Conservation (phyloP, 2,888 invertebrate species). For the Acrobasis consociella region DNA sequence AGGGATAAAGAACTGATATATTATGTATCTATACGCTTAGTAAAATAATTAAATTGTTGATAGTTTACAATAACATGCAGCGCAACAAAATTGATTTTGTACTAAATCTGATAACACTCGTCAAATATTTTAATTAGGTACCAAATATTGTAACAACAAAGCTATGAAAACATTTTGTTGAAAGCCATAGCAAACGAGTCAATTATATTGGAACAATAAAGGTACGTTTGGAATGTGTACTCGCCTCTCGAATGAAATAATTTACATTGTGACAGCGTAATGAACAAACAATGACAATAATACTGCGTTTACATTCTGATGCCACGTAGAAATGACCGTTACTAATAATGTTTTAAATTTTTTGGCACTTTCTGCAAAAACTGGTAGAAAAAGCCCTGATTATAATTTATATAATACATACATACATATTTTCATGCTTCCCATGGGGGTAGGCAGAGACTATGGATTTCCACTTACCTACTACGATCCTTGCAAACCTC, state of each 20-base stretch:
- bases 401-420: too few relatives aligned
- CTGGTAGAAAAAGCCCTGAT: too few relatives aligned
- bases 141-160: constrained; percentile 7
- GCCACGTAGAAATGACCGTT: neutral
- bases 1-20: too few relatives aligned
- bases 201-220: constrained; percentile 20
- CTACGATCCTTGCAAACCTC: too few relatives aligned
- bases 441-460: too few relatives aligned
- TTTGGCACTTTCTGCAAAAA: too few relatives aligned
- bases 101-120: neutral
- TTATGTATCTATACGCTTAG: too few relatives aligned
- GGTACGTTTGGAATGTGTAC: constrained; percentile 10
- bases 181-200: constrained; percentile 8
- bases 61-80: too few relatives aligned
- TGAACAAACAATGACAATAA: constrained; percentile 21
- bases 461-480: too few relatives aligned
- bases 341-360: neutral
- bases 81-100: neutral
- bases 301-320: constrained; percentile 15
- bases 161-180: constrained; percentile 4
- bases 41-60: too few relatives aligned
- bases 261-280: constrained; percentile 21
- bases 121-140: constrained; percentile 12
- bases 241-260: constrained; percentile 3
- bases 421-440: too few relatives aligned